phyloP scores from a whole-genome alignment of 2,797 vertebrate species.

The Ateles fusciceps region DNA sequence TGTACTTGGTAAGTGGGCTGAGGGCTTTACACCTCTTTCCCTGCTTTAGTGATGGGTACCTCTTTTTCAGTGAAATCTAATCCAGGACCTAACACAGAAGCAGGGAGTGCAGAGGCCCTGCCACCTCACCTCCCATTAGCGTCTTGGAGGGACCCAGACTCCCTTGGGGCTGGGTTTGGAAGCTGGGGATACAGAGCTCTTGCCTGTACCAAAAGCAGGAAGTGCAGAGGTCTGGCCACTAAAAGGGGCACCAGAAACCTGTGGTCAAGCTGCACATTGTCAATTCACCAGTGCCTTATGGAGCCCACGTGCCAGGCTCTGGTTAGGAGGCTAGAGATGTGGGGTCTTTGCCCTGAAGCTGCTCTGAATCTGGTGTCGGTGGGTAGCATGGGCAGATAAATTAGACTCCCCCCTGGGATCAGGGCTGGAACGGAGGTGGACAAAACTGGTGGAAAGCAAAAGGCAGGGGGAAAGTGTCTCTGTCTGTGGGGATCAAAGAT shows the following conservation, averaged over 20 bases:
- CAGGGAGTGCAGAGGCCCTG: too few species aligned
- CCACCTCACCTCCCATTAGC: neutral
- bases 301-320: fast-evolving
- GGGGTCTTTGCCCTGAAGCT: neutral
- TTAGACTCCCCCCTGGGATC: neutral
- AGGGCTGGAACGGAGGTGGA: neutral
- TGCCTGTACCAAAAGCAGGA: neutral
- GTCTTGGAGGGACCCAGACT: neutral
- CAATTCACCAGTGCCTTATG: fast-evolving
- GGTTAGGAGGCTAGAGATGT: fast-evolving
- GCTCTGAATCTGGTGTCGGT: neutral
- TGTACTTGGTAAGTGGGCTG: fast-evolving
- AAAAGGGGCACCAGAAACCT: neutral
- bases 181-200: neutral
- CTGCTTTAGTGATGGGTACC: fast-evolving
- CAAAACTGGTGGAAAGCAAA: neutral
- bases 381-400: neutral
- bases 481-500: neutral
- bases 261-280: fast-evolving
- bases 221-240: neutral
- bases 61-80: neutral
- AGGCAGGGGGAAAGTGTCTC: neutral
- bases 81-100: neutral
- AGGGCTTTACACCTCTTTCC: neutral
- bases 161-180: too few species aligned